Conservation (phyloP, 2,888 invertebrate genomes). For the Hemaris fuciformis region DNA sequence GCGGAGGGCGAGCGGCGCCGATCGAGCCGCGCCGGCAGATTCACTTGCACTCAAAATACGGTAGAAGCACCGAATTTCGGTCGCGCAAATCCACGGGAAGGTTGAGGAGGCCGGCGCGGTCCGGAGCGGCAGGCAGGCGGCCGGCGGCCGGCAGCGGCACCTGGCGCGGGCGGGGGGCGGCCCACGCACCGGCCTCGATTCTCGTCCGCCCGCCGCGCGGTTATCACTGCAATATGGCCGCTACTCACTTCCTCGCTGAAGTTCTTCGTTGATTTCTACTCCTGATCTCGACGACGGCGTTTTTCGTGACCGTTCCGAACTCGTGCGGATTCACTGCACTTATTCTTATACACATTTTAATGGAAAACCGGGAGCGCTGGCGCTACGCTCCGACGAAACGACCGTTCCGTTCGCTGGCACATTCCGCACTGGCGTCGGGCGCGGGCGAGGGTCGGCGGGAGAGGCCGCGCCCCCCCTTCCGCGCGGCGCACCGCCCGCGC, state of each 20-base stretch:
- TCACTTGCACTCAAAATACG: constrained; percentile 74
- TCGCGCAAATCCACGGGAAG: constrained; percentile 82
- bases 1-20: constrained; percentile 56
- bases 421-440: constrained; percentile 81
- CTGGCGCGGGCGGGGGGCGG: constrained; percentile 80
- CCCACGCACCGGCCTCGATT: constrained; percentile 82
- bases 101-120: constrained; percentile 83
- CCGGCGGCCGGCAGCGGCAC: constrained; percentile 82
- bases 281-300: constrained; percentile 80
- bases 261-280: constrained; percentile 82
- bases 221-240: constrained; percentile 82
- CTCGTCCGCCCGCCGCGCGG: constrained; percentile 82
- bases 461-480: constrained; percentile 77
- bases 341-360: constrained; percentile 83
- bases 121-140: constrained; percentile 70
- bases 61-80: constrained; percentile 76
- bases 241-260: constrained; percentile 82
- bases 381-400: constrained; percentile 82
- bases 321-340: constrained; percentile 81
- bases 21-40: constrained; percentile 70
- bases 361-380: constrained; percentile 81
- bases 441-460: constrained; percentile 76
- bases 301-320: constrained; percentile 80
- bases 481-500: constrained; percentile 72
- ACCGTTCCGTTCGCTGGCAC: constrained; percentile 81